A percentile compares a stretch with the other conserved stretches of the same genome.
phyloP scores from a whole-genome alignment of 1,140 invertebrate genomes.

The Diorhabda elongata region DNA sequence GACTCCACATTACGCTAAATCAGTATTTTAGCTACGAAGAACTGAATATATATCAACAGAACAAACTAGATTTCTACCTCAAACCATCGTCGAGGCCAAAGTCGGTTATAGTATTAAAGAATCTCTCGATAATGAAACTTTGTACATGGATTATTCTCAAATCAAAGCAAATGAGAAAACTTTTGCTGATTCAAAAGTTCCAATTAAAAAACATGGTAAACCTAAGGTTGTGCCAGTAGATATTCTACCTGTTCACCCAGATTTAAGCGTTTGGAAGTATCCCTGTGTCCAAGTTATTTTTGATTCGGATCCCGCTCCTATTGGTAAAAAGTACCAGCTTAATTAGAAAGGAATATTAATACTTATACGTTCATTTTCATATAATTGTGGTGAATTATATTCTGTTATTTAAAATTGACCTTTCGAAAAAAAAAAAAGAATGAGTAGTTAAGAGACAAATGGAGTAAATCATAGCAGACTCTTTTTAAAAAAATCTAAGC shows the following conservation, averaged over 20 bases:
- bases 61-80: conserved; percentile 93
- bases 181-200: conserved; percentile 85
- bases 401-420: too few species aligned
- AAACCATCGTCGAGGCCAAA: conserved; percentile 94
- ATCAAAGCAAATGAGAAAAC: conserved; percentile 97
- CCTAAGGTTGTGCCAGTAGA: conserved; percentile 90
- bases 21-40: conserved; percentile 92
- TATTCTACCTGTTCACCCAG: conserved; percentile 84
- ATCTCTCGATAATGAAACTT: conserved; percentile 87
- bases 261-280: conserved; percentile 96
- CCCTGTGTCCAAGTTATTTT: conserved; percentile 98
- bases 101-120: conserved; percentile 98
- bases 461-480: too few species aligned
- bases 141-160: conserved; percentile 98
- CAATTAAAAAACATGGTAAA: conserved; percentile 90
- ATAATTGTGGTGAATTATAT: too few species aligned
- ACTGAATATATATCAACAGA: conserved; percentile 99
- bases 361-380: too few species aligned
- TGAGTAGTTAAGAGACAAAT: too few species aligned
- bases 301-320: conserved; percentile 90
- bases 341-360: conserved; percentile 75
- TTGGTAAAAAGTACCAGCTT: conserved; percentile 75
- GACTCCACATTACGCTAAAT: conserved; percentile 89
- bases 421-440: too few species aligned
- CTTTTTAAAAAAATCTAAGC: too few species aligned